Percentiles rank a stretch among this genome's conserved stretches.
Conservation (phyloP, 2,888 invertebrate genomes). For the Biston stratarius region DNA sequence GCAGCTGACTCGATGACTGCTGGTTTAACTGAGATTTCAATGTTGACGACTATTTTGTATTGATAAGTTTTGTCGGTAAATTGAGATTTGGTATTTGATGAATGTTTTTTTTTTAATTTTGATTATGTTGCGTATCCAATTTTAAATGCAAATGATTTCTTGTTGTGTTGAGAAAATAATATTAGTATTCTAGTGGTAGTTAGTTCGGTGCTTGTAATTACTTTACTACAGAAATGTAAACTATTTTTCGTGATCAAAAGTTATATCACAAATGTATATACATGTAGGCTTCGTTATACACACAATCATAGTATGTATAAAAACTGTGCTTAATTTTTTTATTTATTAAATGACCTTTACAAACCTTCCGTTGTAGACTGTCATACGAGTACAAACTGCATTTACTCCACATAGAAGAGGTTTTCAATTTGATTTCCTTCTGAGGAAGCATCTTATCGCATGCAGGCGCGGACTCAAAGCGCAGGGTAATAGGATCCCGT, state of each 20-base stretch:
- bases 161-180: no score
- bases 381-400: not conserved
- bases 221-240: no score
- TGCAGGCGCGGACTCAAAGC: constrained; percentile 13
- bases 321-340: no score
- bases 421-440: constrained; percentile 7
- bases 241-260: no score
- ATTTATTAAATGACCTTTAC: not conserved
- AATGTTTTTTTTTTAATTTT: not conserved
- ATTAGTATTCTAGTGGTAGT: no score
- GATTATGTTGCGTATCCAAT: no score
- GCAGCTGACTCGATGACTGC: constrained; percentile 6
- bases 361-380: not conserved
- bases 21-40: not conserved
- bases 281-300: no score
- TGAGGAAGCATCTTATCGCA: not conserved
- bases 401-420: not conserved
- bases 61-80: not conserved
- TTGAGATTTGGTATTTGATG: not conserved
- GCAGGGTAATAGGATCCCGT: constrained; percentile 16
- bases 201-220: no score
- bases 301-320: no score
- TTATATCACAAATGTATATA: no score
- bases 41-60: not conserved
- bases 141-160: no score